A percentile compares a stretch with the other conserved stretches of the same genome.
phyloP scores from a whole-genome alignment of 2,797 vertebrate genomes.

The Bufotes viridis region DNA sequence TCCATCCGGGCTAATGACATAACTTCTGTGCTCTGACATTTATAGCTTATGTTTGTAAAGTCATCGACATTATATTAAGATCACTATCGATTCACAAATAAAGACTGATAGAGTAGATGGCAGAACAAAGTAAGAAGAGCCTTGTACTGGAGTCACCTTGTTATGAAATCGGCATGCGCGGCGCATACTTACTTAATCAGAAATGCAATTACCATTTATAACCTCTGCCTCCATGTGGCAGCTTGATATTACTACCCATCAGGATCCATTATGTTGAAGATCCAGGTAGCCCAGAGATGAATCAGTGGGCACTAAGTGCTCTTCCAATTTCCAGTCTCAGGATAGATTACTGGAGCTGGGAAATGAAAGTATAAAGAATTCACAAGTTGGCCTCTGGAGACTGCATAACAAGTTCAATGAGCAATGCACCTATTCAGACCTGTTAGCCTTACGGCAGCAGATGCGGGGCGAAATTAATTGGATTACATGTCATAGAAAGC shows the following conservation, averaged over 20 bases:
- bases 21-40: not conserved
- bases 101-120: conserved; percentile 8
- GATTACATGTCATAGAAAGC: conserved; percentile 17
- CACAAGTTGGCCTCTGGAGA: conserved; percentile 13
- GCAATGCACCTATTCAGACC: conserved; percentile 39
- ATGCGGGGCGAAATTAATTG: conserved; percentile 30
- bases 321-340: conserved; percentile 49
- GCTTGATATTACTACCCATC: conserved; percentile 50
- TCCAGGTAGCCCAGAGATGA: conserved; percentile 17
- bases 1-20: not conserved
- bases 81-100: not conserved
- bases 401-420: conserved; percentile 46
- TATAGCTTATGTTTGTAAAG: conserved; percentile 22
- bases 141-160: conserved; percentile 38
- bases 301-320: conserved; percentile 35
- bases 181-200: conserved; percentile 49
- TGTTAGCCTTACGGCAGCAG: conserved; percentile 14
- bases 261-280: conserved; percentile 47
- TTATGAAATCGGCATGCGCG: conserved; percentile 47
- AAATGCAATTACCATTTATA: conserved; percentile 60
- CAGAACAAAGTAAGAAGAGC: not conserved
- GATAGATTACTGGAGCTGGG: conserved; percentile 44
- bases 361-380: conserved; percentile 54
- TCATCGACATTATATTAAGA: conserved; percentile 6
- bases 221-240: conserved; percentile 57